Base-by-base conservation (phyloP, 2,113 vertebrate species). In the Peromyscus californicus region DNA sequence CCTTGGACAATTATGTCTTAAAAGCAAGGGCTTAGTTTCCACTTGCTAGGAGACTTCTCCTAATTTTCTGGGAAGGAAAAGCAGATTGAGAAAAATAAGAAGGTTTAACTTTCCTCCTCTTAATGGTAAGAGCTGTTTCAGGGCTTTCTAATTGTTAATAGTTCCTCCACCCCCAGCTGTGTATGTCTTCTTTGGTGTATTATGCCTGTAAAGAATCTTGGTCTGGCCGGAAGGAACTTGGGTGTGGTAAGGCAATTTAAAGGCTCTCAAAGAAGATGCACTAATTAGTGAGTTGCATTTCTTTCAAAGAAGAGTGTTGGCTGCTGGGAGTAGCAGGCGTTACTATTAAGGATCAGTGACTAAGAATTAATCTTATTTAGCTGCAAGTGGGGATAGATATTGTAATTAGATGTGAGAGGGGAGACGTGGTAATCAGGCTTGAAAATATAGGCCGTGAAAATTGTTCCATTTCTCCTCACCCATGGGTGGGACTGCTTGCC, bases 321-420 rank as follows among this genome's bases (percentile, higher is more conserved):
- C 83, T 97, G 93, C 95, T 92, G 89, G 82, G 78, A 97, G 95
- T 95, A 96, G 75, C 74, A 89, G 89, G 96, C 89, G 72, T 97
- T 95, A 92, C 95, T 97, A 90, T 97, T 96, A 96, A 97, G 91
- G 86, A 96, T 89, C 86, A 93, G n/a, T 93, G 93, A 96, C 91
- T 93, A 87, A 88, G 94, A 97, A 96, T 96, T 97, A 98, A 97
- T 97, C 95, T 97, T 97, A 96, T 78, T 98, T 96, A 94, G 91
- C 89, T 96, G 94, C 74, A 97, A 97, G 89, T 97, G 65, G 79
- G 72, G 86, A 83, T 97, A 89, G 92, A 95, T 95, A 89, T 16
- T 96, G 88, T 98, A 98, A 97, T 96, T 97, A 98, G 93, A 96
- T 72, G 51, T 93, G 74, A 93, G 86, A 91, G 69, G 26, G 21